Base-by-base conservation (phyloP, 2,888 invertebrate species). In the Oeneis ivallda region DNA sequence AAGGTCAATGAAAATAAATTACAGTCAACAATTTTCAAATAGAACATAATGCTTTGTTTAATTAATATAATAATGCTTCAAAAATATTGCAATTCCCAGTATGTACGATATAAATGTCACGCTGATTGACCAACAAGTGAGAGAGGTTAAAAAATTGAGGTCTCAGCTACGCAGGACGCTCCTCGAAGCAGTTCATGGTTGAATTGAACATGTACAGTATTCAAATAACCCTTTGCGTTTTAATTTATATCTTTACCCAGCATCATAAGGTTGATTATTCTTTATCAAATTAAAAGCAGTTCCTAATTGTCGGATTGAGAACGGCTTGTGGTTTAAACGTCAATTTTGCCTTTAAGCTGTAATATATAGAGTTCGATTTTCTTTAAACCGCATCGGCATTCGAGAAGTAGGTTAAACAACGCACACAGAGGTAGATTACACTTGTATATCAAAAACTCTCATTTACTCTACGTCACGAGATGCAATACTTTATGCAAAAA, bases 161-260 rank as follows among this genome's bases (percentile, higher is more conserved):
- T 89, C 89, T 89, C 81, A 81, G 80, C 86, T 74, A 76, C 75
- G 87, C 88, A 86, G 87, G 89, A 87, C 87, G 88, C 81, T 88
- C 87, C 86, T 87, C 89, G 79, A 88, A 89, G 89, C 87, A 89
- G 90, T 89, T 91, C 90, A 91, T 89, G 90, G 90, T 91, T 91
- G 89, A 89, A 87, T 86, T 84, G 83, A 85, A 87, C 85, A 89
- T 89, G 87, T 87, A 87, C 84, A 81, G 81, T 83, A 79, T 81
- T 83, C 76, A 79, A 82, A 78, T 75, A 75, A 73, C 72, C 63
- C 68, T 53, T 65, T 67, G 63, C 75, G 74, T 65, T 67, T 78
- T 71, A 85, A 75, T 81, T 71, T 79, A 74, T 68, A 74, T 79
- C 81, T 80, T 88, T 72, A 70, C 37, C 54, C 75, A 66, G 58